Evolutionary conservation across 1,140 invertebrate genomes (phyloP), one percentile per base, ranked within the genome.

Genomic region (Palaemon carinicauda): DNA sequence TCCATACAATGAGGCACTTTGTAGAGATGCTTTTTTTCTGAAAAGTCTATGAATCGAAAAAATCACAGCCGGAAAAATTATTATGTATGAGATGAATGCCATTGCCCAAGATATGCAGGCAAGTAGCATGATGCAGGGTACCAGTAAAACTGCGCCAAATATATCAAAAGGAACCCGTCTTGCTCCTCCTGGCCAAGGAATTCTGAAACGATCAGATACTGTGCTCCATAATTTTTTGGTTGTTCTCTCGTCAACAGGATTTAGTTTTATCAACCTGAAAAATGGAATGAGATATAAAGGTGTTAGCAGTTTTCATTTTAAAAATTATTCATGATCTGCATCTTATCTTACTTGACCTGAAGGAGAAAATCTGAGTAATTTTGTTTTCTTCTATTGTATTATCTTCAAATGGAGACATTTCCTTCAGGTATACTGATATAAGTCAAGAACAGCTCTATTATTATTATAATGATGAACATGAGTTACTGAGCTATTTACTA

Each of bases 141-240:
- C 84, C 19, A 54, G 52, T n/a, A 53, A 10, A 14, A 80, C 27
- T 17, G 77, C 84, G 29, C 77, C 29, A 52, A 50, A 60, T 27
- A 80, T 51, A 27, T 79, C 84, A 27, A 80, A 41, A 29, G 84
- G 77, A 51, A 86, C 84, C 50, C 56, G 80, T 69, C 73, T 86
- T 10, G 84, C 84, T 19, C 84, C 84, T 56, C 84, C 84, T 27
- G 27, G 41, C 84, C 84, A 86, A 0, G 84, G 84, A 31, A 87
- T 87, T 65, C 79, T 82, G 15, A 87, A 21, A 15, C 79, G 79
- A 60, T 82, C 80, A 24, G 29, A 19, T 1, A 82, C 1, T n/a
- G 80, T 87, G 5, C 77, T 60, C 74, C 52, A 78, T 24, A 87
- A 71, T 80, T 33, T 81, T 21, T 69, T 51, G 65, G 65, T 33